Conservation (phyloP, 2,888 invertebrate genomes). For the Pollenia labialis region DNA sequence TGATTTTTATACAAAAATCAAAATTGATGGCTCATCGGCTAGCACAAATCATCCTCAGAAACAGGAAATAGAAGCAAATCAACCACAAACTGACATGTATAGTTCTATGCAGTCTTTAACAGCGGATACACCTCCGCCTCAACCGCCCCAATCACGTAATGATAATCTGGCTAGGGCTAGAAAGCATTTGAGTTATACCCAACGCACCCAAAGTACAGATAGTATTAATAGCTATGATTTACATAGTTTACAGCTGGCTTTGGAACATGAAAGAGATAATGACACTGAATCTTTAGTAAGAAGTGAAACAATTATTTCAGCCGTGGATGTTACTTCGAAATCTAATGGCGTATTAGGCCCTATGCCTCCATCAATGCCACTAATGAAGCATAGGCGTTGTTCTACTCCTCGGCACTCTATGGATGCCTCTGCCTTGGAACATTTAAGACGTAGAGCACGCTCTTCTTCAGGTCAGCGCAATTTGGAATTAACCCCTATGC, state of each 20-base stretch:
- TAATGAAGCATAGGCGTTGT: constrained; percentile 81
- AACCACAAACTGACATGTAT: constrained; percentile 64
- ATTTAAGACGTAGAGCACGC: constrained; percentile 77
- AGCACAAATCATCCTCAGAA: constrained; percentile 32
- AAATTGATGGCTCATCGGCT: constrained; percentile 78
- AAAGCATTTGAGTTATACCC: constrained; percentile 81
- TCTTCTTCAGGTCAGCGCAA: constrained; percentile 81
- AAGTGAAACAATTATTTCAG: constrained; percentile 69
- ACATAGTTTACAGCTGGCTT: constrained; percentile 80
- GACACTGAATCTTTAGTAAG: constrained; percentile 73
- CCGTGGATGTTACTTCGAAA: constrained; percentile 49
- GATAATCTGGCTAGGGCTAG: constrained; percentile 75
- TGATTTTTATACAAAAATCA: constrained; percentile 83
- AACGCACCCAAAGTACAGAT: constrained; percentile 82
- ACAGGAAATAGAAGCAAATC: constrained; percentile 27
- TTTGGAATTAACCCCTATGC: constrained; percentile 82
- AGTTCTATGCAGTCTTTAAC: constrained; percentile 72
- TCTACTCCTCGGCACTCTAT: constrained; percentile 80
- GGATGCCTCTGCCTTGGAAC: constrained; percentile 75
- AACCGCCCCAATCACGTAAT: constrained; percentile 54
- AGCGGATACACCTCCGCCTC: constrained; percentile 49
- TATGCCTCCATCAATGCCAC: constrained; percentile 80
- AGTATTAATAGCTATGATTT: constrained; percentile 80
- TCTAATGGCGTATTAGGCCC: constrained; percentile 39
- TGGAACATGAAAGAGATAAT: constrained; percentile 77